These are phyloP conservation scores for Chesias legatella DNA, from an alignment of 2,888 invertebrate species.

Conservation along the genomic window DNA sequence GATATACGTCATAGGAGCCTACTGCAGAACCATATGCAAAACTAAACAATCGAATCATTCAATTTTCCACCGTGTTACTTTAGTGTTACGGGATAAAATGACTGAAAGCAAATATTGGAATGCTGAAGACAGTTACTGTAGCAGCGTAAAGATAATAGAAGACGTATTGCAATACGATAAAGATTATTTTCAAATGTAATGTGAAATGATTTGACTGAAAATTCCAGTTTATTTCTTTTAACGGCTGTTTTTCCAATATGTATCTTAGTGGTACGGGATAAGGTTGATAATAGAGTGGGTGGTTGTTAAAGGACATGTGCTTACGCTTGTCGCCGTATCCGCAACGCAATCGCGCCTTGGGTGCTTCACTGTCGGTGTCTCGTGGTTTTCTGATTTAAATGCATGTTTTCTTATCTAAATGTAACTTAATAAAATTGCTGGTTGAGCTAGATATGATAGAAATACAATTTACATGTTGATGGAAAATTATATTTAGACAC, in stretches of 20 bases:
- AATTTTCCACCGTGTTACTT: no score
- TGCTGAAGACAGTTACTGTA: no score
- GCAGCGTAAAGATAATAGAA: conserved; percentile 3
- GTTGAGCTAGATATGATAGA: conserved; percentile 9
- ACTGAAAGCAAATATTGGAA: no score
- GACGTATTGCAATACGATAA: conserved; percentile 8
- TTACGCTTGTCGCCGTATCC: conserved; percentile 65
- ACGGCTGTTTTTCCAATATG: no score
- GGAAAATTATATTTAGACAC: no score
- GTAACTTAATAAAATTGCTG: conserved; percentile 11
- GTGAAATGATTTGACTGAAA: no score
- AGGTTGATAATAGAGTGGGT: background rate
- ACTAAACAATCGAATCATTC: conserved; percentile 22
- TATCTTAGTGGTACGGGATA: background rate
- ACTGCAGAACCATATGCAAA: conserved; percentile 45
- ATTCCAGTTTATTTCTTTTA: no score
- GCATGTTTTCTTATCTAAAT: conserved; percentile 35
- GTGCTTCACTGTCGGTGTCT: conserved; percentile 46
- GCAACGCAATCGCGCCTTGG: conserved; percentile 55
- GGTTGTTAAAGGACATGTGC: conserved; percentile 37
- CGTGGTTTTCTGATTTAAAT: conserved; percentile 46
- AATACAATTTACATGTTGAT: conserved; percentile 11
- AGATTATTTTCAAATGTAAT: conserved; percentile 8
- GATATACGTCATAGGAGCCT: conserved; percentile 48
- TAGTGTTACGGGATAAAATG: no score